Base-by-base conservation (phyloP, 2,888 invertebrate genomes). In the Oscheius sp. region DNA sequence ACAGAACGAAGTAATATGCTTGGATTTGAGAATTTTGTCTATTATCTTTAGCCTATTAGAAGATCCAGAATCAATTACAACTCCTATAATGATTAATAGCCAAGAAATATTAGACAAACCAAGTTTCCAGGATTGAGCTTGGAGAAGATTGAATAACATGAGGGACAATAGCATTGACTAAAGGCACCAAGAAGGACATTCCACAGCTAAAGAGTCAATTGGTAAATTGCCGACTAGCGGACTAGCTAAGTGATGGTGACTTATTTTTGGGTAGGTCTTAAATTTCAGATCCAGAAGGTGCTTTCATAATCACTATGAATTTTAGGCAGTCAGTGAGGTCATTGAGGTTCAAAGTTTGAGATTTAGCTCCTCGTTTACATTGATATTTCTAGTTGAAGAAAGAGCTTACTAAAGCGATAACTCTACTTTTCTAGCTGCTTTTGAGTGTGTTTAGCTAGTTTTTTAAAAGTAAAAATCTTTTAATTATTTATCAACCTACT, bases 361-460 rank as follows among this genome's bases (percentile, higher is more conserved):
- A 84, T 93, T 92, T 17, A 96, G 95, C 86, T 94, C 79, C 93
- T 91, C 90, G 94, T 96, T 69, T 84, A 69, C 79, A 89, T 88
- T 61, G 88, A 88, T 55, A 89, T 88, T 20, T 86, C 86, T 5
- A 89, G 82, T 73, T 88, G 88, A 58, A 89, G 87, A 79, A 88
- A 89, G 37, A 89, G 89, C 75, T 89, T 89, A 2, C 89, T 89
- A 81, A 89, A 89, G 79, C 89, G 27, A 89, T 87, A 10, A 87
- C 88, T 92, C 91, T 87, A 95, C 95, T 86, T 97, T 91, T 87
- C 94, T 93, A 87, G 94, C 95, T 10, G 95, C 97, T 81, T 97
- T 96, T 39, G 97, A n/a, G n/a, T n/a, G n/a, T n/a, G n/a, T n/a
- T n/a, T n/a, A n/a, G n/a, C n/a, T n/a, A n/a, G n/a, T n/a, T n/a